Conservation (phyloP, 2,113 vertebrate species). For the Monopterus albus region DNA sequence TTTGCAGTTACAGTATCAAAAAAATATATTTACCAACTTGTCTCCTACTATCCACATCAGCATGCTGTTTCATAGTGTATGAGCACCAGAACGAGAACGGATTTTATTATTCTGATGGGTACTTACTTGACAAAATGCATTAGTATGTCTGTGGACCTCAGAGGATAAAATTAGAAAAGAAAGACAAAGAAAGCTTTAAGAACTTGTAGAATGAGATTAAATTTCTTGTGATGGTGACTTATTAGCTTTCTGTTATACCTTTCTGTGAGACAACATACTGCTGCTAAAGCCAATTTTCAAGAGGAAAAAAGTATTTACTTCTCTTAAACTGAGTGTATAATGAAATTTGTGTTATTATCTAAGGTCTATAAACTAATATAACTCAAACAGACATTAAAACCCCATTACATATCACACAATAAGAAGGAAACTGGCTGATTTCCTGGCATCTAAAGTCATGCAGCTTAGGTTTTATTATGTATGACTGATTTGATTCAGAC, state of each 20-base stretch:
- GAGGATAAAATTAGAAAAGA: too few relatives aligned
- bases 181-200: slow-evolving; percentile 41
- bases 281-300: slow-evolving; percentile 25
- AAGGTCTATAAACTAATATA: slow-evolving; percentile 11
- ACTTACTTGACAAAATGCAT: slow-evolving; percentile 58
- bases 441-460: too few relatives aligned
- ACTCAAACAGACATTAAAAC: slow-evolving; percentile 8
- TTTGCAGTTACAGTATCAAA: background rate
- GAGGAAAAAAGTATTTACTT: slow-evolving; percentile 20
- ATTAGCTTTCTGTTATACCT: slow-evolving; percentile 46
- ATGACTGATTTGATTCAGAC: too few relatives aligned
- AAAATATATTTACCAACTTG: slow-evolving; percentile 13
- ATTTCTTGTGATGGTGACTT: slow-evolving; percentile 48
- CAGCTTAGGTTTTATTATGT: too few relatives aligned
- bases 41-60: slow-evolving; percentile 16
- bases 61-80: slow-evolving; percentile 10
- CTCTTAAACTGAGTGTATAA: slow-evolving; percentile 10
- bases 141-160: slow-evolving; percentile 53
- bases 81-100: slow-evolving; percentile 18
- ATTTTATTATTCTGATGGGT: slow-evolving; percentile 44
- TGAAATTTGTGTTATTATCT: slow-evolving; percentile 34
- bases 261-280: slow-evolving; percentile 22
- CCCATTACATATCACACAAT: too few relatives aligned
- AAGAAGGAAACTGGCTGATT: too few relatives aligned
- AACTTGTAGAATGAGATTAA: slow-evolving; percentile 47